A percentile compares a stretch with the other conserved stretches of the same genome.
phyloP scores from a whole-genome alignment of 2,797 vertebrate genomes.

The Amblyraja radiata region DNA sequence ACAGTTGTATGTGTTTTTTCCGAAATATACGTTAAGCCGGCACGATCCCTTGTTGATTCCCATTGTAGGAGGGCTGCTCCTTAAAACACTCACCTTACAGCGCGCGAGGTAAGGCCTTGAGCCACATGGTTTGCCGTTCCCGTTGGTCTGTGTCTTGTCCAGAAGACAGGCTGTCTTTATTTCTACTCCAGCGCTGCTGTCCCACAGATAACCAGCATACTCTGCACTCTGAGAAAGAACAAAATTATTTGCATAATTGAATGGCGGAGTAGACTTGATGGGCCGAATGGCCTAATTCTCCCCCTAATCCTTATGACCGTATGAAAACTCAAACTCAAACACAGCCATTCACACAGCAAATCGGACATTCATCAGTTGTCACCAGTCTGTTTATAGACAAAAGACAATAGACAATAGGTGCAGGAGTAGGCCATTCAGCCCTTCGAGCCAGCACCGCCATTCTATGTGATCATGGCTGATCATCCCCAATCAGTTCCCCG shows the following conservation, averaged over 20 bases:
- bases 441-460: no score
- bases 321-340: neutral
- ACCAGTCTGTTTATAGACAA: neutral
- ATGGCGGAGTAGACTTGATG: no score
- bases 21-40: neutral
- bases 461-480: no score
- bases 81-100: conserved; percentile 67
- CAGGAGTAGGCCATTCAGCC: no score
- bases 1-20: neutral
- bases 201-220: conserved; percentile 86
- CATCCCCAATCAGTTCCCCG: no score
- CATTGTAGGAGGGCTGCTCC: neutral
- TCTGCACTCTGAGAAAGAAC: conserved; percentile 57
- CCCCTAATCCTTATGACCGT: no score
- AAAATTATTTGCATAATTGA: no score
- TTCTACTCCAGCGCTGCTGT: conserved; percentile 70
- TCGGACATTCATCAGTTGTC: no score
- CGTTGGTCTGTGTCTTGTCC: conserved; percentile 61
- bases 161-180: conserved; percentile 63
- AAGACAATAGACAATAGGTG: no score
- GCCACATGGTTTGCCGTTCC: conserved; percentile 61
- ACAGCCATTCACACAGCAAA: neutral
- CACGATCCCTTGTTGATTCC: neutral
- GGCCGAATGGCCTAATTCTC: no score
- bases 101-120: conserved; percentile 66